Evolutionary conservation across 2,113 vertebrate species (phyloP).

Genomic region (Sakesphorus luctuosus): DNA sequence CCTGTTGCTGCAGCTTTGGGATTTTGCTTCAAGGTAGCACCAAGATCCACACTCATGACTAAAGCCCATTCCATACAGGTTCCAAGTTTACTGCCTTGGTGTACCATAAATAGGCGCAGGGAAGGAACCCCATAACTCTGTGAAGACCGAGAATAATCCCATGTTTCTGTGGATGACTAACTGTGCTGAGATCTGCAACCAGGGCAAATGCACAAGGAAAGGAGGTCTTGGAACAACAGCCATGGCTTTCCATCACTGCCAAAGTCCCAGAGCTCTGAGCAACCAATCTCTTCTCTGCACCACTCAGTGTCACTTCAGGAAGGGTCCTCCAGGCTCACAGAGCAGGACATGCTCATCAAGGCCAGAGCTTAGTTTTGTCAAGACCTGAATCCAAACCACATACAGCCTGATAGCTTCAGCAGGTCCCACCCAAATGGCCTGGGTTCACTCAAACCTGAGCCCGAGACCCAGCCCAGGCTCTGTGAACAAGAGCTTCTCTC

Average conservation of each 20-base stretch:
- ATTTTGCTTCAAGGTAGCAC: neutral
- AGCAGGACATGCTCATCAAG: neutral
- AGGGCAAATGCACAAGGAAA: neutral
- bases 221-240: neutral
- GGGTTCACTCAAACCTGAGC: slow-evolving; percentile 26
- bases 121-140: neutral
- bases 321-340: neutral
- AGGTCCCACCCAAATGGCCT: slow-evolving; percentile 46
- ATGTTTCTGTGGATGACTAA: neutral
- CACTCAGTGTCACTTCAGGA: neutral
- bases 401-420: neutral
- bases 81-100: neutral
- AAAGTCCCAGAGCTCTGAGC: neutral
- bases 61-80: neutral
- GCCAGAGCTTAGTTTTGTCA: neutral
- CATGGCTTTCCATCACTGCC: neutral
- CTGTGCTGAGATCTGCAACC: neutral
- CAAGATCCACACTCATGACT: neutral
- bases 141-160: neutral
- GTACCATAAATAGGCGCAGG: neutral
- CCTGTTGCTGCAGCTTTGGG: neutral
- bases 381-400: slow-evolving; percentile 44
- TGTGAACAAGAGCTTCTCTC: neutral
- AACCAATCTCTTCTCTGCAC: neutral
- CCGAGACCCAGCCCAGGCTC: neutral